phyloP scores from a whole-genome alignment of 2,113 vertebrate species.

The Alaudala cheleensis region DNA sequence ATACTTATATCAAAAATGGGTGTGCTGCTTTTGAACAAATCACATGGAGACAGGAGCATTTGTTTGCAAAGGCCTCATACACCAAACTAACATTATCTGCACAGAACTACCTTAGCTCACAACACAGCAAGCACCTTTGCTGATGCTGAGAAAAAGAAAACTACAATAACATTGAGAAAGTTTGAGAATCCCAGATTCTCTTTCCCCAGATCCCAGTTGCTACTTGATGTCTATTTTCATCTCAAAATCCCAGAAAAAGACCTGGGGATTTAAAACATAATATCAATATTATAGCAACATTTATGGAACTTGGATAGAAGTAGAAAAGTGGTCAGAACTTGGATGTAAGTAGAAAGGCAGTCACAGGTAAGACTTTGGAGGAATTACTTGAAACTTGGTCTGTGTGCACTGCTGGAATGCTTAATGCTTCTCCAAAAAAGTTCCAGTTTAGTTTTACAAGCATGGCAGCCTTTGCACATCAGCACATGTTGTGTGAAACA shows the following conservation, averaged over 20 bases:
- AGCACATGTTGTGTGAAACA: slow-evolving; percentile 8
- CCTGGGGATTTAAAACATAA: neutral
- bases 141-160: neutral
- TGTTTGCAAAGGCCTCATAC: neutral
- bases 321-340: neutral
- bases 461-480: slow-evolving; percentile 40
- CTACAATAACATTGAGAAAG: neutral
- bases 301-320: neutral
- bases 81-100: neutral
- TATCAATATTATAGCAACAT: neutral
- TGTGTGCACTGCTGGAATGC: neutral
- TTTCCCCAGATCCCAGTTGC: neutral
- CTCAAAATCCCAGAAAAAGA: neutral
- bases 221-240: neutral
- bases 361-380: neutral
- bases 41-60: neutral
- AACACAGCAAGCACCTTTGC: neutral
- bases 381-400: neutral
- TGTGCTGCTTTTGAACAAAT: neutral
- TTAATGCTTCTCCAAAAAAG: neutral
- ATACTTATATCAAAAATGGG: neutral
- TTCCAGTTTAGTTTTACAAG: slow-evolving; percentile 42
- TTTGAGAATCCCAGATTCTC: neutral
- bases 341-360: neutral
- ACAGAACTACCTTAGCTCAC: neutral